Evolutionary conservation across 1,140 invertebrate species (phyloP).

Genomic region (Drosophila sulfurigaster): DNA sequence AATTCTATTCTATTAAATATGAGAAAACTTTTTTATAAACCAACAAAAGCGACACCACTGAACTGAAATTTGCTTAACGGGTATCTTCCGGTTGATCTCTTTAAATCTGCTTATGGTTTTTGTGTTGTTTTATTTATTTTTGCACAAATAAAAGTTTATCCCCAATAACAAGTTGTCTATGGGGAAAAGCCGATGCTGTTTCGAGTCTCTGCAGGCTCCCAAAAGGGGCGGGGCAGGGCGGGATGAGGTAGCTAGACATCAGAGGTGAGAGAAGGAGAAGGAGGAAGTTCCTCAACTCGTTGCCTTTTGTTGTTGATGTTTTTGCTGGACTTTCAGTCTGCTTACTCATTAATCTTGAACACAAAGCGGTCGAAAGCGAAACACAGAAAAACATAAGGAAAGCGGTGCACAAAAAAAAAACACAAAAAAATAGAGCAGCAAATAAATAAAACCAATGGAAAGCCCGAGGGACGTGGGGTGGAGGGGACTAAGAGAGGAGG

Average conservation of each 20-base stretch:
- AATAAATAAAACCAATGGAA: constrained; percentile 2
- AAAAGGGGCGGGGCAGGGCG: not conserved
- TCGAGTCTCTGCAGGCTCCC: constrained; percentile 10
- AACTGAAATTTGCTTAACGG: not conserved
- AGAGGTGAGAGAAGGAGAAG: not conserved
- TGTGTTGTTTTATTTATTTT: constrained; percentile 8
- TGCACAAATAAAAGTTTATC: constrained; percentile 37
- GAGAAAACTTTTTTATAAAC: too few species aligned
- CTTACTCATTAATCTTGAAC: constrained; percentile 48
- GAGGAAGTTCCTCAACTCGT: constrained; percentile 18
- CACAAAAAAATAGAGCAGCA: constrained; percentile 1
- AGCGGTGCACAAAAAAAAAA: constrained; percentile 2
- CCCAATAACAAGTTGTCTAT: constrained; percentile 22
- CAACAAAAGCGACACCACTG: too few species aligned
- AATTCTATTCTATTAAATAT: too few species aligned
- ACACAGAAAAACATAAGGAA: constrained; percentile 4
- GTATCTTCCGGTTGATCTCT: not conserved
- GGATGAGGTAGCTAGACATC: not conserved
- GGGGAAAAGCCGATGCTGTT: constrained; percentile 14
- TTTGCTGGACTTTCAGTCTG: constrained; percentile 19
- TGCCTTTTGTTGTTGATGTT: constrained; percentile 3
- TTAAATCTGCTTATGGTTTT: not conserved
- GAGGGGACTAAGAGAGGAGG: not conserved
- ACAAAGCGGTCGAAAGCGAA: constrained; percentile 46
- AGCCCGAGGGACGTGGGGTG: too few species aligned